Percentiles rank a stretch among this genome's conserved stretches.
Conservation (phyloP, 2,888 invertebrate species). For the Metalampra italica region DNA sequence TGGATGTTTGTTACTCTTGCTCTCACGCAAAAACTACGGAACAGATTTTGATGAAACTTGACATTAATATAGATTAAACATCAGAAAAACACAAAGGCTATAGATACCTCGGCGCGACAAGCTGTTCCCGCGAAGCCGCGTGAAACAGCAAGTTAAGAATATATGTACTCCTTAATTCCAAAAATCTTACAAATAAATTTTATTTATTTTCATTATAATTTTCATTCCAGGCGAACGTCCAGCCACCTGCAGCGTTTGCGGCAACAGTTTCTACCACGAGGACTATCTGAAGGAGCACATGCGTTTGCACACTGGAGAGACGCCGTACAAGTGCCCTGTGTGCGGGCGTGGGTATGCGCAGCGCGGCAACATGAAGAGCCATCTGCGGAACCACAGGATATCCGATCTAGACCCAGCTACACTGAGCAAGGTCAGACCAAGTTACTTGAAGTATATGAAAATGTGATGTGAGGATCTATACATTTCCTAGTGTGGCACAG, state of each 20-base stretch:
- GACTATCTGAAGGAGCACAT: constrained; percentile 69
- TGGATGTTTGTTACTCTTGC: too few relatives aligned
- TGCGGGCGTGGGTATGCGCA: constrained; percentile 70
- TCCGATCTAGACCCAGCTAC: constrained; percentile 56
- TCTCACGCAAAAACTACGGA: too few relatives aligned
- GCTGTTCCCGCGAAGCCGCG: too few relatives aligned
- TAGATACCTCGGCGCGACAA: too few relatives aligned
- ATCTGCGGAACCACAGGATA: constrained; percentile 58
- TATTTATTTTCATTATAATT: too few relatives aligned
- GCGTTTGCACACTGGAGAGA: constrained; percentile 71
- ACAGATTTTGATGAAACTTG: too few relatives aligned
- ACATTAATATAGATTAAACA: too few relatives aligned
- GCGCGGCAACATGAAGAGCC: constrained; percentile 70
- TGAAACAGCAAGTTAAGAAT: too few relatives aligned
- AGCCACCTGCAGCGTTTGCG: constrained; percentile 59
- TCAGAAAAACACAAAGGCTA: too few relatives aligned
- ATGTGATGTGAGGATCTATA: not conserved
- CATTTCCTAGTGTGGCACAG: not conserved
- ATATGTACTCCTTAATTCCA: too few relatives aligned
- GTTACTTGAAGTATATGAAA: constrained; percentile 60
- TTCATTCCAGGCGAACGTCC: constrained; percentile 61
- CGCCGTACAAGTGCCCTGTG: constrained; percentile 70
- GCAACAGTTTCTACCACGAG: constrained; percentile 59
- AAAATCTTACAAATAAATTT: too few relatives aligned
- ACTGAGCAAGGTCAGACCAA: constrained; percentile 59